A percentile compares a stretch with the other conserved stretches of the same genome.
Evolutionary conservation across 1,140 invertebrate species (phyloP).

Genomic region (Atta colombica): DNA sequence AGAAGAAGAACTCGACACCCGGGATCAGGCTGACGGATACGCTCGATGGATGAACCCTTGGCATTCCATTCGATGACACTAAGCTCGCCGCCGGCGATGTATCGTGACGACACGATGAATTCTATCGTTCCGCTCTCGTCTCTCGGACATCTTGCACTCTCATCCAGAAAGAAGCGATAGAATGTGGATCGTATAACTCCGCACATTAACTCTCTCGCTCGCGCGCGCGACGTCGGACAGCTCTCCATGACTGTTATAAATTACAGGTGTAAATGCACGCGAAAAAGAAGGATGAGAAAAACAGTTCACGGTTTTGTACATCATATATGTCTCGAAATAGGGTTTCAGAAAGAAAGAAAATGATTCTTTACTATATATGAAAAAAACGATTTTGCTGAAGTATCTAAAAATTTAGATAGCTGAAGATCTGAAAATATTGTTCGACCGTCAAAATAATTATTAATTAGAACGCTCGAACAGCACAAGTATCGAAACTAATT

Average conservation of each 20-base stretch:
- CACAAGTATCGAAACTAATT: too few species aligned
- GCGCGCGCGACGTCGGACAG: constrained; percentile 51
- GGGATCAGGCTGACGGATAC: constrained; percentile 55
- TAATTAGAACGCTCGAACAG: too few species aligned
- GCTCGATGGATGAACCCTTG: constrained; percentile 46
- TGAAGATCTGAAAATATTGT: too few species aligned
- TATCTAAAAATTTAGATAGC: too few species aligned
- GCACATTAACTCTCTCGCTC: constrained; percentile 40
- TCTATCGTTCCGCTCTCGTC: constrained; percentile 46
- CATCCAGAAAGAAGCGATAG: constrained; percentile 46
- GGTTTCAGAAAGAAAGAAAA: not conserved
- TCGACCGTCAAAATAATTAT: too few species aligned
- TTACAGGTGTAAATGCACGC: constrained; percentile 51
- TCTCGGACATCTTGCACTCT: constrained; percentile 53
- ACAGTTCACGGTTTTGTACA: constrained; percentile 18
- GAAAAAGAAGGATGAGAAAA: constrained; percentile 34
- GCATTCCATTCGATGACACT: constrained; percentile 59
- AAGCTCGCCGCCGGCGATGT: constrained; percentile 39
- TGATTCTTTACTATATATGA: not conserved
- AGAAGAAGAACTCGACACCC: constrained; percentile 38
- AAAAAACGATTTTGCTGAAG: too few species aligned
- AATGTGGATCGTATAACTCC: constrained; percentile 54
- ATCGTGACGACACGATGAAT: constrained; percentile 60
- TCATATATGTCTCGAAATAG: not conserved
- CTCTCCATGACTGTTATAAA: constrained; percentile 54